phyloP scores from a whole-genome alignment of 2,888 invertebrate species.

The Orchestes rusci region DNA sequence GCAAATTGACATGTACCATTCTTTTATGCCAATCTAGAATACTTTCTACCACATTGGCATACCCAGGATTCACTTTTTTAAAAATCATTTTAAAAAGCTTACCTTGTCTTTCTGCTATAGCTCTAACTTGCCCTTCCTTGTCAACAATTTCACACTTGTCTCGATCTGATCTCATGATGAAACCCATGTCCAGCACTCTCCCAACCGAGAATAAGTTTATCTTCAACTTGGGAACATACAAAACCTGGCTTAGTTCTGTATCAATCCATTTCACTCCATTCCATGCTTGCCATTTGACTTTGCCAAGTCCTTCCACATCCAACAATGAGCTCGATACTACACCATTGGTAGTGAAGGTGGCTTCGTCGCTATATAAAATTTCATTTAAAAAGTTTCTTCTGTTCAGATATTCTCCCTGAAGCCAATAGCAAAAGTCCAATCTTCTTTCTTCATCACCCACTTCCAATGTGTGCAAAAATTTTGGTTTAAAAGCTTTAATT shows the following conservation, averaged over 20 bases:
- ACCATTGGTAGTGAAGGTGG: no score
- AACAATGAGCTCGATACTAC: no score
- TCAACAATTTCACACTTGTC: conserved; percentile 9
- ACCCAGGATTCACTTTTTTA: neutral
- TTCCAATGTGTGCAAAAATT: no score
- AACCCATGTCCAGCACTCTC: conserved; percentile 4
- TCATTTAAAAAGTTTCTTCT: no score
- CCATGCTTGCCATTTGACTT: neutral
- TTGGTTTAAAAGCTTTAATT: no score
- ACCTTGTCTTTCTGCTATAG: conserved; percentile 8
- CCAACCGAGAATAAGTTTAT: neutral
- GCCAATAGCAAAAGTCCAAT: no score
- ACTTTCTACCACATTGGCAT: conserved; percentile 2
- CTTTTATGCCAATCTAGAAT: conserved; percentile 5
- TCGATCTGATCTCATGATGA: neutral
- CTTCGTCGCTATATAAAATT: no score
- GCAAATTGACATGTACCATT: conserved; percentile 6
- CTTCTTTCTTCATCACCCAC: no score
- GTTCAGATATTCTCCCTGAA: no score
- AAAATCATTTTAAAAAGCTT: conserved; percentile 5
- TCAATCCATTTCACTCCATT: neutral
- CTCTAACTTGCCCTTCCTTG: conserved; percentile 3
- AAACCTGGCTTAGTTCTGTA: neutral
- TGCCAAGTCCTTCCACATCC: neutral
- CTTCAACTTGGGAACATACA: neutral